These are phyloP conservation scores for Paragorgia papillata DNA, from an alignment of 92 coral and sea anemone genomes.

Conservation along the genomic window DNA sequence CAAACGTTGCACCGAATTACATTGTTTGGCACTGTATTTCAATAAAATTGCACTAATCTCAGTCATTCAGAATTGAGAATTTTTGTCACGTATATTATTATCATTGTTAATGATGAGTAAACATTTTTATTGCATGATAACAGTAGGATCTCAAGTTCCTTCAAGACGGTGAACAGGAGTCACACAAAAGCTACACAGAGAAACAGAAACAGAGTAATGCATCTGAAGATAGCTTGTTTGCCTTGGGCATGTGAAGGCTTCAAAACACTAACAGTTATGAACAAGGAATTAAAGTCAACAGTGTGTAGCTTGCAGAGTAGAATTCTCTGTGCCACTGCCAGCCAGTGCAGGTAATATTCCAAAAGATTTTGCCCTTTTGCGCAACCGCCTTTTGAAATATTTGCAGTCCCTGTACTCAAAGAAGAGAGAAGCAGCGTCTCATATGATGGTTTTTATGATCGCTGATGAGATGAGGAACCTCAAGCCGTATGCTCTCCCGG, in stretches of 20 bases:
- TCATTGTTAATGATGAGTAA: too few relatives aligned
- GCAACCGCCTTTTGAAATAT: conserved; percentile 12
- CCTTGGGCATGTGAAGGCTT: conserved; percentile 24
- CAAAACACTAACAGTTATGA: conserved; percentile 22
- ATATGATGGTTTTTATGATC: conserved; percentile 33
- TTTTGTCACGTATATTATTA: too few relatives aligned
- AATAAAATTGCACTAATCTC: too few relatives aligned
- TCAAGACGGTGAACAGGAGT: conserved; percentile 16
- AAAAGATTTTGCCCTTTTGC: background rate
- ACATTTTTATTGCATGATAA: too few relatives aligned
- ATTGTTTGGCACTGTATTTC: too few relatives aligned
- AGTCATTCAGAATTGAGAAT: too few relatives aligned
- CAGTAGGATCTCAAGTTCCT: conserved; percentile 5
- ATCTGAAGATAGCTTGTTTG: conserved; percentile 23
- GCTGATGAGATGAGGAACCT: conserved; percentile 20
- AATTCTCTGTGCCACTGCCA: background rate
- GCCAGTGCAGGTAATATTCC: conserved; percentile 15
- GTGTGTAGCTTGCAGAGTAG: conserved; percentile 1
- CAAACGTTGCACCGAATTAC: too few relatives aligned
- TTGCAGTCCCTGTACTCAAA: conserved; percentile 18
- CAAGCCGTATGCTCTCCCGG: conserved; percentile 39
- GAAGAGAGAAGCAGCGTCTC: conserved; percentile 14
- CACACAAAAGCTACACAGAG: background rate
- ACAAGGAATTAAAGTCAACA: conserved; percentile 23
- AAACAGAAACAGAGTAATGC: conserved; percentile 15